Evolutionary conservation across 2,113 vertebrate genomes (phyloP), one percentile per base, ranked within the genome.

Genomic region (Rhinopomastus cyanomelas): DNA sequence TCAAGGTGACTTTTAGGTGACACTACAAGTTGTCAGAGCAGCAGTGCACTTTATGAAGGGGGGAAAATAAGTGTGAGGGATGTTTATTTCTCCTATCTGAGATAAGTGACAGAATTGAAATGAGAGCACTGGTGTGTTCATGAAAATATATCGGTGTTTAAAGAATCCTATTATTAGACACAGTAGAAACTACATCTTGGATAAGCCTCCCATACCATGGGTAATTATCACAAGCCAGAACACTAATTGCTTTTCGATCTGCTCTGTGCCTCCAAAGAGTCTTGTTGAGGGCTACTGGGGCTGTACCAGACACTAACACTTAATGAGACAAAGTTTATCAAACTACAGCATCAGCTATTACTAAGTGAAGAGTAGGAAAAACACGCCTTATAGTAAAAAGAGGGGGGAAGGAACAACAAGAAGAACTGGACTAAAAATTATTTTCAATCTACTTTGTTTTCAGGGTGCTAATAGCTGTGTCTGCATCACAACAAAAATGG

Each of bases 241-340:
- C 97, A 96, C 96, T 98, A 98, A 98, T 97, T 98, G 97, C 95
- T 96, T 98, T 98, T 98, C 87, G 56, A 97, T 97, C 96, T 65
- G 88, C 87, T 89, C 92, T 95, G 71, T 96, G 82, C 84, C 95
- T 97, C 95, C 86, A 67, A 16, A 78, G 96, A 95, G 89, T 66
- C 95, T 96, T 95, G 57, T 88, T 94, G 96, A 96, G 88, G 79
- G 67, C 93, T 92, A 55, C 80, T 64, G 87, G 86, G 87, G 78
- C 79, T 90, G 26, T 34, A 82, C 60, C 57, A 93, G 86, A 77
- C 69, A 81, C 90, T 91, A 92, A 73, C 95, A 62, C 61, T 94
- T 96, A 97, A 97, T 85, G 93, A 97, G 72, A 88, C 32, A 42
- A 87, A 81, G 85, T 80, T 95, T 97, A 96, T 96, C 85, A 57